Evolutionary conservation across 2,888 invertebrate species (phyloP).

Genomic region (Volucella bombylans): DNA sequence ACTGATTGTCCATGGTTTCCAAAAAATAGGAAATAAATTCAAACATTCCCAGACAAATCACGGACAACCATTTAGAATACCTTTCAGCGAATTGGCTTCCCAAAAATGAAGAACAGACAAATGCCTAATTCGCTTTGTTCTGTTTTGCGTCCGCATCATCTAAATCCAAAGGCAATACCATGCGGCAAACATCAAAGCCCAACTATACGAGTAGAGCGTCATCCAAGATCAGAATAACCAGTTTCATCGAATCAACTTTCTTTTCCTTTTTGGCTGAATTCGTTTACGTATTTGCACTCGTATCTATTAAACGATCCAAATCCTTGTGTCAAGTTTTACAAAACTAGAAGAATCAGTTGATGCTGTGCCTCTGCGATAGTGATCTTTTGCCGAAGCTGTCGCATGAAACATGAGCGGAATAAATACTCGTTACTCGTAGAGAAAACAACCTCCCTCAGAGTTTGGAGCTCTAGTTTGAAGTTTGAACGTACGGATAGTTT

Average conservation of each 20-base stretch:
- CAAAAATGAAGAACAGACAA: constrained; percentile 11
- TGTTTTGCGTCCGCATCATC: not conserved
- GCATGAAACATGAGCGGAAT: constrained; percentile 58
- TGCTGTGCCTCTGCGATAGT: constrained; percentile 27
- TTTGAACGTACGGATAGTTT: not conserved
- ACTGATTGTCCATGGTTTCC: no score
- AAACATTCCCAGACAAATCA: constrained; percentile 60
- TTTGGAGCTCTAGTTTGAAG: constrained; percentile 34
- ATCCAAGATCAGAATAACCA: constrained; percentile 46
- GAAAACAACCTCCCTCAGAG: constrained; percentile 29
- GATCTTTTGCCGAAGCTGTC: constrained; percentile 65
- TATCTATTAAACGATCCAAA: constrained; percentile 60
- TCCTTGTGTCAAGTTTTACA: constrained; percentile 48
- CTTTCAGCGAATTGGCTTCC: not conserved
- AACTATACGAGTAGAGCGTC: constrained; percentile 19
- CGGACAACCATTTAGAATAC: constrained; percentile 49
- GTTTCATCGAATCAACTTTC: constrained; percentile 57
- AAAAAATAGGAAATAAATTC: not conserved
- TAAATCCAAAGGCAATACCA: constrained; percentile 6
- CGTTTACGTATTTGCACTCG: not conserved
- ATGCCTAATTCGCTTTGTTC: constrained; percentile 30
- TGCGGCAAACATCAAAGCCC: constrained; percentile 62
- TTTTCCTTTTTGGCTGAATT: constrained; percentile 32
- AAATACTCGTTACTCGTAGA: constrained; percentile 39
- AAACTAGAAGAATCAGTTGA: constrained; percentile 44